Evolutionary conservation across 1,140 invertebrate genomes (phyloP), one percentile per base, ranked within the genome.

Genomic region (Venturia canescens): DNA sequence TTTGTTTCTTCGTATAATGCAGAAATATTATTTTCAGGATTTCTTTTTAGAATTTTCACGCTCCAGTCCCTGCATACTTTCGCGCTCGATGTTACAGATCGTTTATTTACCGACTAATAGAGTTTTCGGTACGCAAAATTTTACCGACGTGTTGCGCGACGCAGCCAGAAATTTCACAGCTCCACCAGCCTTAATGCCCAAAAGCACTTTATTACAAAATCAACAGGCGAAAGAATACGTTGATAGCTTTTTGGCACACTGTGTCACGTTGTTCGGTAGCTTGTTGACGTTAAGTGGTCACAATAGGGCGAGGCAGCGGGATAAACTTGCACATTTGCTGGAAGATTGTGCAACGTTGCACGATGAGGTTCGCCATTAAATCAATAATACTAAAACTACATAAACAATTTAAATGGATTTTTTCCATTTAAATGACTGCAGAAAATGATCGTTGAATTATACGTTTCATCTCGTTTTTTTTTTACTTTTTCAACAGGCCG

Each of bases 231-330:
- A 96, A 88, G 96, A 97, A 80, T 97, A 96, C 89, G 94, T 98
- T 0, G 97, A 99, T 85, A 95, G 95, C 34, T 98, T 99, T 92
- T 94, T 99, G 66, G 93, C 93, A 18, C 96, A 97, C 82, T 98
- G 97, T 88, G 95, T 96, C n/a, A 94, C 96, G 26, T 96, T 98
- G 11, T 97, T 99, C 88, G 96, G 95, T 16, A 95, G 94, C 81
- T 93, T 99, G 29, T 93, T 99, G n/a, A 96, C 98, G 87, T 94
- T 98, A 57, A 98, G 96, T 87, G 98, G 98, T 3, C 98, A 99
- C 88, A 99, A 99, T 92, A 93, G 98, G 82, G 98, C 98, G 3
- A 92, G 98, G 38, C 98, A 99, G 90, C 93, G 98, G 76, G 98
- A 99, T 89, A 98, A 98, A 92, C 92, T 99, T 79, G 97, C 97